Conservation (phyloP, 92 coral and sea anemone genomes). For the Zoanthus gigantus region DNA sequence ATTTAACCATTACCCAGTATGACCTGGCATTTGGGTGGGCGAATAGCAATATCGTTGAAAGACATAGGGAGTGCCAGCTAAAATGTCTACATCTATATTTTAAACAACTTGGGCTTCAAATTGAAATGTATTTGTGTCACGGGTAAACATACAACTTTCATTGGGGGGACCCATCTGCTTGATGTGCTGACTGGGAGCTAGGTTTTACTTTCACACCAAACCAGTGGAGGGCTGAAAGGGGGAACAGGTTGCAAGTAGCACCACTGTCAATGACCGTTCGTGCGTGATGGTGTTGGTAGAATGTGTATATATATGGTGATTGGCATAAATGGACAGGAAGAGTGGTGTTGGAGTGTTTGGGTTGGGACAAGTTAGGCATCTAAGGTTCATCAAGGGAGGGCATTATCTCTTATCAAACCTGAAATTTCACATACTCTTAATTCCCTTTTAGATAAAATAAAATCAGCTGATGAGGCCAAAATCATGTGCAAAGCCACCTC, state of each 20-base stretch:
- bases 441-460: too few species aligned
- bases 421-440: conserved; percentile 49
- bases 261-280: conserved; percentile 65
- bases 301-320: too few species aligned
- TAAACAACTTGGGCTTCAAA: conserved; percentile 68
- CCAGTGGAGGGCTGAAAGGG: conserved; percentile 57
- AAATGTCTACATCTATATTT: conserved; percentile 64
- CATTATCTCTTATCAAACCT: too few species aligned
- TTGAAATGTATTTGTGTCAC: conserved; percentile 40
- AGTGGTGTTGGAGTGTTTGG: too few species aligned
- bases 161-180: conserved; percentile 35
- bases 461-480: too few species aligned
- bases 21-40: conserved; percentile 55
- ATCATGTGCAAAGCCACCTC: too few species aligned
- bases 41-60: conserved; percentile 70
- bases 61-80: conserved; percentile 61
- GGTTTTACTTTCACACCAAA: conserved; percentile 22
- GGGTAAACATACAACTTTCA: conserved; percentile 27
- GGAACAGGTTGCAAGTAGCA: conserved; percentile 68
- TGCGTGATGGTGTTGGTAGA: conserved; percentile 43
- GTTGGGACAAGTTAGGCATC: background rate
- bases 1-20: conserved; percentile 43
- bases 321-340: too few species aligned
- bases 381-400: background rate
- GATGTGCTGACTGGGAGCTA: conserved; percentile 54